These are phyloP conservation scores for Chymomyza amoena DNA, from an alignment of 2,888 invertebrate species.

Conservation along the genomic window DNA sequence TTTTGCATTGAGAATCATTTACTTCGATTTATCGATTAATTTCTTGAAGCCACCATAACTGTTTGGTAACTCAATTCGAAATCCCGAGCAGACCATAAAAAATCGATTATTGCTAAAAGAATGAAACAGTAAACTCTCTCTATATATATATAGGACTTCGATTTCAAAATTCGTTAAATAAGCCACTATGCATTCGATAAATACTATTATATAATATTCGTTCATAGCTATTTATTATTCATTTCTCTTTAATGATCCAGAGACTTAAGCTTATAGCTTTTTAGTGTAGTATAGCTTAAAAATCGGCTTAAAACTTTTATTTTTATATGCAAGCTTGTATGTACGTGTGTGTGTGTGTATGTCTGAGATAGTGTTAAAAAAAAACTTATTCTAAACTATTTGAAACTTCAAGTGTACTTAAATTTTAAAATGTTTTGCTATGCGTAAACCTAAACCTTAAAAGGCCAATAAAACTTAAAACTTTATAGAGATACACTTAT, in stretches of 20 bases:
- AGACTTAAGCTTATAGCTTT: neutral
- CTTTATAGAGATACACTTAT: neutral
- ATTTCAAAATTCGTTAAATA: too few relatives aligned
- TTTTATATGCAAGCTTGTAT: neutral
- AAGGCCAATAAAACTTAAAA: conserved; percentile 40
- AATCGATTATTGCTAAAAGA: too few relatives aligned
- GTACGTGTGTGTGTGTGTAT: conserved; percentile 8
- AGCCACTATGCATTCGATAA: too few relatives aligned
- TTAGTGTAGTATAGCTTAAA: neutral
- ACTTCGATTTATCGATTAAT: too few relatives aligned
- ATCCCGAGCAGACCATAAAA: too few relatives aligned
- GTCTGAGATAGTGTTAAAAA: neutral
- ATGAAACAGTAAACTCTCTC: too few relatives aligned
- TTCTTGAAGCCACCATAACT: too few relatives aligned
- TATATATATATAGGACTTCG: too few relatives aligned
- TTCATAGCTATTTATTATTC: neutral
- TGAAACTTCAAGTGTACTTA: conserved; percentile 62
- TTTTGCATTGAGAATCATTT: too few relatives aligned
- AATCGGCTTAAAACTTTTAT: neutral
- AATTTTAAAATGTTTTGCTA: conserved; percentile 60
- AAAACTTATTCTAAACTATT: conserved; percentile 20
- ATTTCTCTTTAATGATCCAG: neutral
- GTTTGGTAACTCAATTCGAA: too few relatives aligned
- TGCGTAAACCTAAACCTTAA: conserved; percentile 30
- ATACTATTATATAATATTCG: too few relatives aligned